Evolutionary conservation across 2,888 invertebrate genomes (phyloP).

Genomic region (Acanthococcus lagerstroemiae): DNA sequence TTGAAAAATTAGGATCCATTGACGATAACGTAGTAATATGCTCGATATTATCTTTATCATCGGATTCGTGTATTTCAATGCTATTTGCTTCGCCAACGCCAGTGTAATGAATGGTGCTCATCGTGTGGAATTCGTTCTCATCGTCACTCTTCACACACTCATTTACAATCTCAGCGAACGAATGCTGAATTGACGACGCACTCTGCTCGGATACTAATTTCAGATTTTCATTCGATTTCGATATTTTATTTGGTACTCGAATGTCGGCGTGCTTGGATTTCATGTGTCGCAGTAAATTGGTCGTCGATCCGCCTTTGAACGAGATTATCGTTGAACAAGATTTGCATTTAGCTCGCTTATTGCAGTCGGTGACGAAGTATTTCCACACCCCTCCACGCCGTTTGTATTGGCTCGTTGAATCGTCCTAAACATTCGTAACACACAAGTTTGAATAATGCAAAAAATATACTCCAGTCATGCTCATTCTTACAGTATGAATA

Average conservation of each 20-base stretch:
- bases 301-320: conserved; percentile 21
- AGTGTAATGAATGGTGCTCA: conserved; percentile 3
- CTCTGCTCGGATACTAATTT: background rate
- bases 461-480: background rate
- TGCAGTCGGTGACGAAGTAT: conserved; percentile 6
- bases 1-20: conserved; percentile 10
- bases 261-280: conserved; percentile 15
- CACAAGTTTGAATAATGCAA: background rate
- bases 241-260: background rate
- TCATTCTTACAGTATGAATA: background rate
- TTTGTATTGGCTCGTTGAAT: background rate
- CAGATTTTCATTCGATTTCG: background rate
- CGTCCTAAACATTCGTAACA: background rate
- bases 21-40: conserved; percentile 12
- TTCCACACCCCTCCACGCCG: conserved; percentile 23
- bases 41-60: background rate
- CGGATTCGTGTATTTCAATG: background rate
- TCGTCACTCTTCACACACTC: conserved; percentile 25
- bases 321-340: conserved; percentile 16
- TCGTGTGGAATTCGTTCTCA: conserved; percentile 7
- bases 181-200: conserved; percentile 6
- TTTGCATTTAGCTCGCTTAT: conserved; percentile 19
- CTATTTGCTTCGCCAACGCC: too few species aligned
- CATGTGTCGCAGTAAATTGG: conserved; percentile 18
- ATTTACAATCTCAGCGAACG: conserved; percentile 21